Conservation (phyloP, 2,888 invertebrate genomes). For the Mesoligia furuncula region DNA sequence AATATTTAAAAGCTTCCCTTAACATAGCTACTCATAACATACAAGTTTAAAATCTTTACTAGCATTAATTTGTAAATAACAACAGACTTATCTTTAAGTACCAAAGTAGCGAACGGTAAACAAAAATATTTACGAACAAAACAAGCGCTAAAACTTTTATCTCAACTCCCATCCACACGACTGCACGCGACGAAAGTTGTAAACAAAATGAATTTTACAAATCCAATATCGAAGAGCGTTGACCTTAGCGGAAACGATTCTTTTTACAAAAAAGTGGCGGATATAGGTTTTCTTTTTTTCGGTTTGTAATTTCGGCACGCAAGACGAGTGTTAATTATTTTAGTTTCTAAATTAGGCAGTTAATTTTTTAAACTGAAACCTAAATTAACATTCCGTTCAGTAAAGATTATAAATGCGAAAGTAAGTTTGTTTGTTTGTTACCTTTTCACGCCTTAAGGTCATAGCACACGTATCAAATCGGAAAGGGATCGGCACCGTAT, state of each 20-base stretch:
- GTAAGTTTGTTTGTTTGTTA: too few species aligned
- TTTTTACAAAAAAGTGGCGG: conserved; percentile 6
- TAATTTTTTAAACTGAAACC: neutral
- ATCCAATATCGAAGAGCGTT: conserved; percentile 54
- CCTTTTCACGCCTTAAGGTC: too few species aligned
- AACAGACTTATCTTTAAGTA: too few species aligned
- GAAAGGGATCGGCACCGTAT: too few species aligned
- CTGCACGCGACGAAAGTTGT: conserved; percentile 46
- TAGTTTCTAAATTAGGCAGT: neutral
- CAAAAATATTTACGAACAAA: conserved; percentile 39
- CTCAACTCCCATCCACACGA: conserved; percentile 36
- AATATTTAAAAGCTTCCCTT: too few species aligned
- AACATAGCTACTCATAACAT: too few species aligned
- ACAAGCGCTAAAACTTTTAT: conserved; percentile 41
- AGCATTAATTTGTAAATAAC: too few species aligned
- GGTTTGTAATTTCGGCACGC: neutral
- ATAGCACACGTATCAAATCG: too few species aligned
- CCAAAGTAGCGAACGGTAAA: conserved; percentile 1
- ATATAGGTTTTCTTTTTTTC: conserved; percentile 13
- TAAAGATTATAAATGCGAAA: neutral
- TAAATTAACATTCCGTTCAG: neutral
- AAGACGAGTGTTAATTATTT: conserved; percentile 5
- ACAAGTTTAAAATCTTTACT: too few species aligned
- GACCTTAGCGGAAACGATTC: conserved; percentile 37
- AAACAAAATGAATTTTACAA: conserved; percentile 45